Evolutionary conservation across 1,140 invertebrate genomes (phyloP).

Genomic region (Dryas iulia): DNA sequence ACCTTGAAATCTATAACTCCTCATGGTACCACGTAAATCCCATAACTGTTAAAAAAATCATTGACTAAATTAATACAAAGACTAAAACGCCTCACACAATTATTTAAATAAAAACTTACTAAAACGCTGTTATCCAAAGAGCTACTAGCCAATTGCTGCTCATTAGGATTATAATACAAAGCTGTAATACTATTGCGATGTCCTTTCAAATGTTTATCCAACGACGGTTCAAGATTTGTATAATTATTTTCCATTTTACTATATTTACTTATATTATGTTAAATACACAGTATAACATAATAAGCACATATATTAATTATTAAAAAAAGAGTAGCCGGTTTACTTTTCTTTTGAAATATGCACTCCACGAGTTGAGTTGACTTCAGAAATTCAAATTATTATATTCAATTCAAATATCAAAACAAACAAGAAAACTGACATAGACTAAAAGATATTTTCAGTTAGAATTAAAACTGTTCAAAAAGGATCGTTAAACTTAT

Average conservation of each 20-base stretch:
- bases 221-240: constrained; percentile 80
- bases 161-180: constrained; percentile 88
- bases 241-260: constrained; percentile 46
- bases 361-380: background rate
- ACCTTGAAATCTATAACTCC: constrained; percentile 85
- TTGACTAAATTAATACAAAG: background rate
- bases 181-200: constrained; percentile 88
- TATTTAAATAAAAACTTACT: too few relatives aligned
- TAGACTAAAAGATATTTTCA: background rate
- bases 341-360: background rate
- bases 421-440: background rate
- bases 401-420: too few relatives aligned
- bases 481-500: background rate
- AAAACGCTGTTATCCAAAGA: constrained; percentile 89
- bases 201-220: constrained; percentile 90
- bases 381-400: background rate
- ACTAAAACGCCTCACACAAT: too few relatives aligned
- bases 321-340: background rate
- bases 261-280: background rate
- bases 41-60: constrained; percentile 80
- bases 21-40: constrained; percentile 84
- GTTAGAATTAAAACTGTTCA: background rate
- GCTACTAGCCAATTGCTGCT: constrained; percentile 87
- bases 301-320: background rate
- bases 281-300: background rate